Evolutionary conservation across 2,113 vertebrate genomes (phyloP).

Genomic region (Natator depressus): DNA sequence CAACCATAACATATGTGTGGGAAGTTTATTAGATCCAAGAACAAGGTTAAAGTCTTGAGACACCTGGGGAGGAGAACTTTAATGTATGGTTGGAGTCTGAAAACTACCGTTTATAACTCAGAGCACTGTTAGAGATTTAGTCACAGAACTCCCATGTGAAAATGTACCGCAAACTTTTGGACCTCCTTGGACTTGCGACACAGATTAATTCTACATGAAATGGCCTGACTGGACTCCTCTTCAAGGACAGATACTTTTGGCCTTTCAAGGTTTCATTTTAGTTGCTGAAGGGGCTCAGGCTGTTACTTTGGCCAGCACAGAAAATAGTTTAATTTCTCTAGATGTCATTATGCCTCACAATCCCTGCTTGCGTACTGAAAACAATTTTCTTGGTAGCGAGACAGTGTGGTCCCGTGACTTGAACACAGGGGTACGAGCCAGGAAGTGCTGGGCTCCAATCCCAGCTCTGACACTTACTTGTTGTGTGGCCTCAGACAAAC

Average conservation of each 20-base stretch:
- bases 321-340: conserved; percentile 28
- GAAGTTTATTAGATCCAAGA: conserved; percentile 30
- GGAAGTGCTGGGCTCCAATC: conserved; percentile 60
- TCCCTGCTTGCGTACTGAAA: conserved; percentile 12
- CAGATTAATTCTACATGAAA: conserved; percentile 14
- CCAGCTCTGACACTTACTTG: conserved; percentile 65
- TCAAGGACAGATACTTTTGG: neutral
- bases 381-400: conserved; percentile 55
- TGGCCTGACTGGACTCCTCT: neutral
- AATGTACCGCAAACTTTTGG: conserved; percentile 15
- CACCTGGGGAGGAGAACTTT: neutral
- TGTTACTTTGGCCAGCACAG: neutral
- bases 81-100: neutral
- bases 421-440: conserved; percentile 51
- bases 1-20: neutral
- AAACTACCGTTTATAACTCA: conserved; percentile 30
- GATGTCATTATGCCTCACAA: neutral
- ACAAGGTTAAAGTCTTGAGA: conserved; percentile 19
- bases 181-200: neutral
- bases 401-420: conserved; percentile 36
- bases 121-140: neutral
- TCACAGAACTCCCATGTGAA: conserved; percentile 2
- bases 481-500: conserved; percentile 73
- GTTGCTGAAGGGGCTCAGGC: neutral
- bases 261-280: conserved; percentile 2